Conservation (phyloP, 1,140 invertebrate genomes). For the Scaptomyza montana region DNA sequence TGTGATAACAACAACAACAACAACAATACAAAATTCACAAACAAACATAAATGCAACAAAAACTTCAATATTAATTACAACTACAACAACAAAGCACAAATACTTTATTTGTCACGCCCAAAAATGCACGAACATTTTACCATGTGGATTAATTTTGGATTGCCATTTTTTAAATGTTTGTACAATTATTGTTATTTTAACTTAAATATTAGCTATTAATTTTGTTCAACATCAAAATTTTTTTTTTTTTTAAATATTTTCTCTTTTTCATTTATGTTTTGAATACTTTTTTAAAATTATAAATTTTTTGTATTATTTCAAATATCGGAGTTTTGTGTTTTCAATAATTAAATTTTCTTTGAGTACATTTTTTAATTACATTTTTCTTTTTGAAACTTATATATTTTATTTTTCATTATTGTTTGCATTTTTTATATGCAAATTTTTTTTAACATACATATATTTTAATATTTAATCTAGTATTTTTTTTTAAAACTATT, state of each 20-base stretch:
- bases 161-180: slow-evolving; percentile 54
- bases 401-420: too few species aligned
- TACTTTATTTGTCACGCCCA: slow-evolving; percentile 32
- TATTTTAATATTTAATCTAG: too few species aligned
- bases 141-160: slow-evolving; percentile 59
- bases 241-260: slow-evolving; percentile 5
- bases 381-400: too few species aligned
- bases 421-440: too few species aligned
- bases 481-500: too few species aligned
- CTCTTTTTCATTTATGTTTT: too few species aligned
- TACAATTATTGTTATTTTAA: slow-evolving; percentile 22
- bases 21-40: slow-evolving; percentile 27
- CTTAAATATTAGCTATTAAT: slow-evolving; percentile 7
- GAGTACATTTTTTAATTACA: too few species aligned
- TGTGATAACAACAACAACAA: slow-evolving; percentile 42
- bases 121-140: slow-evolving; percentile 62
- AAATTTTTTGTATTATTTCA: too few species aligned
- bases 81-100: slow-evolving; percentile 24
- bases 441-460: too few species aligned
- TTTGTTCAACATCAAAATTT: background rate
- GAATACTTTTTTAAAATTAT: too few species aligned
- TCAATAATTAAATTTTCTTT: too few species aligned
- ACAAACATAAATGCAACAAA: slow-evolving; percentile 22
- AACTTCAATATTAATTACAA: slow-evolving; percentile 1
- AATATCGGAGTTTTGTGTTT: too few species aligned